Conservation (phyloP, 2,888 invertebrate genomes). For the Melanostoma mellinum region DNA sequence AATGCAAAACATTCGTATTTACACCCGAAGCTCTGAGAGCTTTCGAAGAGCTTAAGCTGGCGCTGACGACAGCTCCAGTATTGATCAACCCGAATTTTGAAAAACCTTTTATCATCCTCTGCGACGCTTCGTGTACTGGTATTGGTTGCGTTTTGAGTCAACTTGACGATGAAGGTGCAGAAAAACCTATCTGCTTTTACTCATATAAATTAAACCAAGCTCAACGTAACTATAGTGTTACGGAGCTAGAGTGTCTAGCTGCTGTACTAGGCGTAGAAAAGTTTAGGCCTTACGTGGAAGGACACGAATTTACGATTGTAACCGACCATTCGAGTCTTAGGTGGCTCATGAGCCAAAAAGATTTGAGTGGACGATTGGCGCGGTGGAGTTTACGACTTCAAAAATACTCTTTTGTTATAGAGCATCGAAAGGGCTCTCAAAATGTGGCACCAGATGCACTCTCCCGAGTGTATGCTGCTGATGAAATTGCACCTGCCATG, state of each 20-base stretch:
- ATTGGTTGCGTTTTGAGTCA: neutral
- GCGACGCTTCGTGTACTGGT: neutral
- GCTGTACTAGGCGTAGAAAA: slow-evolving; percentile 5
- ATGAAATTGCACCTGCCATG: neutral
- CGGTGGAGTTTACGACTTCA: slow-evolving; percentile 30
- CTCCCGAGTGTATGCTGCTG: neutral
- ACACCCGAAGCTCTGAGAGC: neutral
- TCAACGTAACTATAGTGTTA: slow-evolving; percentile 2
- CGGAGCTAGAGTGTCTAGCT: neutral
- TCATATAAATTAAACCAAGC: neutral
- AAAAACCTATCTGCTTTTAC: neutral
- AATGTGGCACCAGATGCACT: slow-evolving; percentile 9
- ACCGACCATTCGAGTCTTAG: slow-evolving; percentile 1
- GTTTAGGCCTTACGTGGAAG: slow-evolving; percentile 5
- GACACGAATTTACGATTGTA: neutral
- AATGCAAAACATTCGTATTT: slow-evolving; percentile 6
- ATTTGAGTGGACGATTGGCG: slow-evolving; percentile 7
- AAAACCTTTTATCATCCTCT: neutral
- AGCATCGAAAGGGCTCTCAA: neutral
- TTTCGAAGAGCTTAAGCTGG: neutral
- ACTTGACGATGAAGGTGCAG: neutral
- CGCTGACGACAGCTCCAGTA: neutral
- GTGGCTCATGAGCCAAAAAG: slow-evolving; percentile 6
- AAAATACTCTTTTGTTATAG: slow-evolving; percentile 6
- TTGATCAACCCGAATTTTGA: neutral